Percentiles rank a stretch among this genome's conserved stretches.
phyloP scores from a whole-genome alignment of 2,113 vertebrate species.

The Hucho hucho region DNA sequence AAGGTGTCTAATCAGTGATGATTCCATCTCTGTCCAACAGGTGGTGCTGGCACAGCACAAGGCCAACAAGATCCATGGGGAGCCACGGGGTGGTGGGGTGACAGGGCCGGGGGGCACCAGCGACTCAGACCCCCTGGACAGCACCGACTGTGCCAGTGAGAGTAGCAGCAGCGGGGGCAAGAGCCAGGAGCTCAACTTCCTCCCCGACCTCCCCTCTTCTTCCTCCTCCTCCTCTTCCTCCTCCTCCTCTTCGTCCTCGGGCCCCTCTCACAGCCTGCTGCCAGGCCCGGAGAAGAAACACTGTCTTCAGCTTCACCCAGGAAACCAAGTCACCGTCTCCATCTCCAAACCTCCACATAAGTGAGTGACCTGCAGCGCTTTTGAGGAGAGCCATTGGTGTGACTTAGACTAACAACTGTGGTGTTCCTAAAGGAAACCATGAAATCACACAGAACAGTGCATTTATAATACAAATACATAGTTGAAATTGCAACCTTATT shows the following conservation, averaged over 20 bases:
- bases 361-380: constrained; percentile 53
- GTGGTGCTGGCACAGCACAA: constrained; percentile 95
- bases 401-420: no score
- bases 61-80: constrained; percentile 94
- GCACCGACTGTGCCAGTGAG: constrained; percentile 95
- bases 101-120: constrained; percentile 81
- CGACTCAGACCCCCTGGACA: constrained; percentile 94
- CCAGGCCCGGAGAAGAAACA: constrained; percentile 81
- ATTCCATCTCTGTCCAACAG: constrained; percentile 28
- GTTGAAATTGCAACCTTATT: no score
- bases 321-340: constrained; percentile 83
- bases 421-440: no score
- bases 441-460: no score
- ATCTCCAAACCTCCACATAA: constrained; percentile 84
- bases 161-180: constrained; percentile 87
- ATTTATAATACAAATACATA: no score
- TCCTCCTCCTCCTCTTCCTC: constrained; percentile 64
- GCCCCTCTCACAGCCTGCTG: constrained; percentile 66
- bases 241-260: constrained; percentile 76
- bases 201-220: constrained; percentile 82
- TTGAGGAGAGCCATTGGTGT: no score
- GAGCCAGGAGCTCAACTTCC: constrained; percentile 88
- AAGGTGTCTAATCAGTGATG: neutral
- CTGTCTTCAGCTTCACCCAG: constrained; percentile 74
- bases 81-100: constrained; percentile 85